phyloP scores from a whole-genome alignment of 2,797 vertebrate genomes.

The Galagoides demidoff region DNA sequence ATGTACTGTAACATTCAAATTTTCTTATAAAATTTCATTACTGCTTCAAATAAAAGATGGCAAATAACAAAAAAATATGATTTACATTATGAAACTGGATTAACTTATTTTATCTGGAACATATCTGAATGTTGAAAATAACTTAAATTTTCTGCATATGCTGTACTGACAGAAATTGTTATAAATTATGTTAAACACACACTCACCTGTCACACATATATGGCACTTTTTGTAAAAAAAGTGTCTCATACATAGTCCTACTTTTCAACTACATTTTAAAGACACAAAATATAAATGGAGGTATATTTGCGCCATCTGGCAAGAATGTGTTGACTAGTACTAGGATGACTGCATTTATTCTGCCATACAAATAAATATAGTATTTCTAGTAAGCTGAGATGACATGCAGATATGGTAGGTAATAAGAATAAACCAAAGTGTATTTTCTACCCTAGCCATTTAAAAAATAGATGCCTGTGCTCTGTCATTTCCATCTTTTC shows the following conservation, averaged over 20 bases:
- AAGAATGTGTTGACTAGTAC: conserved; percentile 70
- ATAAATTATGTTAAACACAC: conserved; percentile 69
- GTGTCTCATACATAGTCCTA: conserved; percentile 43
- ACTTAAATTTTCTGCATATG: conserved; percentile 74
- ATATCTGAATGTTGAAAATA: conserved; percentile 55
- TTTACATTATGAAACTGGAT: conserved; percentile 80
- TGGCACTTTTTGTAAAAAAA: conserved; percentile 70
- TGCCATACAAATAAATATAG: background rate
- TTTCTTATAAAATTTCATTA: conserved; percentile 83
- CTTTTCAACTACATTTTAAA: conserved; percentile 71
- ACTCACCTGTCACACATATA: conserved; percentile 51
- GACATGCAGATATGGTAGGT: conserved; percentile 63
- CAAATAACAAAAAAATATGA: conserved; percentile 79
- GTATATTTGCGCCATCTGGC: conserved; percentile 82
- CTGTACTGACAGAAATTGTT: conserved; percentile 77
- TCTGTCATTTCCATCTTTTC: conserved; percentile 84
- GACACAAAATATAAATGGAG: conserved; percentile 83
- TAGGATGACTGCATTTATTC: conserved; percentile 63
- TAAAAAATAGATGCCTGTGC: conserved; percentile 84
- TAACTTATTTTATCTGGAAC: conserved; percentile 75
- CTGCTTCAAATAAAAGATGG: conserved; percentile 78
- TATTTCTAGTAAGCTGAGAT: conserved; percentile 65
- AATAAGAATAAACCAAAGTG: conserved; percentile 59
- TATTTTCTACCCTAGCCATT: conserved; percentile 74
- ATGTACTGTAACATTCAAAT: conserved; percentile 81